Conservation (phyloP, 2,888 invertebrate genomes). For the Clivina fossor region DNA sequence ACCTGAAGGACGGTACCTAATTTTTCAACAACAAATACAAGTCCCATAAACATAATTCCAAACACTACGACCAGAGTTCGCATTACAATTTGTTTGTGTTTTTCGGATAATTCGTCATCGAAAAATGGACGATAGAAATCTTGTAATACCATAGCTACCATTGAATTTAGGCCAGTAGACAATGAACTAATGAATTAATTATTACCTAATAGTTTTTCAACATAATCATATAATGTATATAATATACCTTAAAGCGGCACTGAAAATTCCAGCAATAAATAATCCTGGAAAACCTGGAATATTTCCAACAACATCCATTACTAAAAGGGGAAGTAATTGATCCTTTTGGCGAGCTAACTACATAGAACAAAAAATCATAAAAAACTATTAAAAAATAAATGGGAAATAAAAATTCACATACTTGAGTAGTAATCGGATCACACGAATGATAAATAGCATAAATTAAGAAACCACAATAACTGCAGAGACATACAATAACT, state of each 20-base stretch:
- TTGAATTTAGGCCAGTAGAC: conserved; percentile 76
- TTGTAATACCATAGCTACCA: conserved; percentile 73
- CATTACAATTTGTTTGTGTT: conserved; percentile 62
- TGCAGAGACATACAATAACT: conserved; percentile 63
- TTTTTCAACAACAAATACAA: conserved; percentile 66
- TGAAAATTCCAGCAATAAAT: conserved; percentile 88
- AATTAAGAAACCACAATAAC: conserved; percentile 72
- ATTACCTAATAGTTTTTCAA: conserved; percentile 3
- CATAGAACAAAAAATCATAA: conserved; percentile 37
- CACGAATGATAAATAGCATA: conserved; percentile 76
- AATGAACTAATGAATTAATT: conserved; percentile 62
- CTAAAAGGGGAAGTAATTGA: conserved; percentile 78
- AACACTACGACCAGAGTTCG: conserved; percentile 66
- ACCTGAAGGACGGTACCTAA: conserved; percentile 72
- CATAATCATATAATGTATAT: conserved; percentile 1
- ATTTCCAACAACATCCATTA: conserved; percentile 80
- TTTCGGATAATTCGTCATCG: conserved; percentile 57
- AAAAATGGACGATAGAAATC: conserved; percentile 67
- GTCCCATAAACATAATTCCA: conserved; percentile 63
- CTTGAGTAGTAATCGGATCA: conserved; percentile 78
- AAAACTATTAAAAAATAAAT: too few relatives aligned
- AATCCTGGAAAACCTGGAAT: conserved; percentile 82
- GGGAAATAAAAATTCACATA: too few relatives aligned
- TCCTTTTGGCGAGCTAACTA: conserved; percentile 73
- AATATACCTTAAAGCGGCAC: conserved; percentile 78